Evolutionary conservation across 2,113 vertebrate genomes (phyloP).

Genomic region (Orientallactaga bullata): DNA sequence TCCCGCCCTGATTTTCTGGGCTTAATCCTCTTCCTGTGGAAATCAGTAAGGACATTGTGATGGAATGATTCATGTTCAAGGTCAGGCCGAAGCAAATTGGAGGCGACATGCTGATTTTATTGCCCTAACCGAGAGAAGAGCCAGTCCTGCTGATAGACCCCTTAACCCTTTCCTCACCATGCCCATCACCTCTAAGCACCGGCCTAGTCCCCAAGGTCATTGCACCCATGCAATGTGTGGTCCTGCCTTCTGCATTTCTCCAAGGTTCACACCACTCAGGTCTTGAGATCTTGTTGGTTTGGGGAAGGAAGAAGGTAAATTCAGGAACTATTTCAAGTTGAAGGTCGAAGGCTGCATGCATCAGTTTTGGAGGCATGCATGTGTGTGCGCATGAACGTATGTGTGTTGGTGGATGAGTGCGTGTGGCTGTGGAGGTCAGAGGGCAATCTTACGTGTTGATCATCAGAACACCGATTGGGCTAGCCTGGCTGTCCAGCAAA

Average conservation of each 20-base stretch:
- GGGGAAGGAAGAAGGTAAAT: neutral
- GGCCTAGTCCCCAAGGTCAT: neutral
- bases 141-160: slow-evolving; percentile 32
- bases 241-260: slow-evolving; percentile 38
- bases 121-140: slow-evolving; percentile 53
- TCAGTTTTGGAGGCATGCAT: too few relatives aligned
- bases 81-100: slow-evolving; percentile 90
- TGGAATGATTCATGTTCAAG: slow-evolving; percentile 93
- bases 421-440: too few relatives aligned
- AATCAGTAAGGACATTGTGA: slow-evolving; percentile 95
- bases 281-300: neutral
- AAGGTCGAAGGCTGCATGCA: neutral
- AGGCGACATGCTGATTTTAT: slow-evolving; percentile 88
- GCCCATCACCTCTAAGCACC: neutral
- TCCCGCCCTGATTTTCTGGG: slow-evolving; percentile 93
- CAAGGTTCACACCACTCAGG: neutral
- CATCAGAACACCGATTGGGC: too few relatives aligned
- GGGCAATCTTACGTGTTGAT: too few relatives aligned
- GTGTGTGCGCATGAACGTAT: too few relatives aligned
- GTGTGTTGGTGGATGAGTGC: too few relatives aligned
- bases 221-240: neutral
- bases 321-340: neutral
- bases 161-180: slow-evolving; percentile 73
- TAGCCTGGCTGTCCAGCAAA: too few relatives aligned
- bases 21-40: slow-evolving; percentile 97